Base-by-base conservation (phyloP, 2,888 invertebrate genomes). In the Dendrolimus pini region DNA sequence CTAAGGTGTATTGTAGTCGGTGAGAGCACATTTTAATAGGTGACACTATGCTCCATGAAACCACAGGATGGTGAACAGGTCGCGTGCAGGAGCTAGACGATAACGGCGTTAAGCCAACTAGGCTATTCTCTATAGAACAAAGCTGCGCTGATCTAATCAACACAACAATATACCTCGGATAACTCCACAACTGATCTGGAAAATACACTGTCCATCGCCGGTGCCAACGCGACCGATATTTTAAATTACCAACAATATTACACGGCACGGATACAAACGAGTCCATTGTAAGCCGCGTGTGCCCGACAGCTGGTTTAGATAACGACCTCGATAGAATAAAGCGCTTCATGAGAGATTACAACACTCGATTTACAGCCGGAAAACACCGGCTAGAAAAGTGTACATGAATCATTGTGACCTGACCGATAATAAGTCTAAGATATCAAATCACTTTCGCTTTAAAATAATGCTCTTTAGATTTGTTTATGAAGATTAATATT, bases 221-320 rank as follows among this genome's bases (percentile, higher is more conserved):
- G 72, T 72, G 77, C 75, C 78, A 71, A 74, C 78, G 75, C 74
- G 77, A 74, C 80, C 80, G 82, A 85, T 83, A 84, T 84, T 88
- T 89, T 83, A 88, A 87, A 88, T 85, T 85, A 87, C 85, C 83
- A 81, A 86, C 85, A 86, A 85, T 88, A 87, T 87, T 83, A 84
- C 83, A 81, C 77, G 75, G 75, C 71, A 71, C 68, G 80, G 82
- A 78, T 81, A 82, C 83, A 87, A 87, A 85, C 82, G 82, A 81
- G 80, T 78, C 78, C 78, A 85, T 86, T 88, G 85, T 86, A 80
- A 71, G 78, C 74, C 77, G 82, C 77, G 80, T 86, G 84, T 80
- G 72, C 70, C 74, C 80, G 83, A 85, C 89, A 87, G 88, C 84
- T 85, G 88, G 78, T 86, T 86, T 82, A 88, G 88, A 89, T 89